Conservation (phyloP, 2,113 vertebrate species). For the Eulacestoma nigropectus region DNA sequence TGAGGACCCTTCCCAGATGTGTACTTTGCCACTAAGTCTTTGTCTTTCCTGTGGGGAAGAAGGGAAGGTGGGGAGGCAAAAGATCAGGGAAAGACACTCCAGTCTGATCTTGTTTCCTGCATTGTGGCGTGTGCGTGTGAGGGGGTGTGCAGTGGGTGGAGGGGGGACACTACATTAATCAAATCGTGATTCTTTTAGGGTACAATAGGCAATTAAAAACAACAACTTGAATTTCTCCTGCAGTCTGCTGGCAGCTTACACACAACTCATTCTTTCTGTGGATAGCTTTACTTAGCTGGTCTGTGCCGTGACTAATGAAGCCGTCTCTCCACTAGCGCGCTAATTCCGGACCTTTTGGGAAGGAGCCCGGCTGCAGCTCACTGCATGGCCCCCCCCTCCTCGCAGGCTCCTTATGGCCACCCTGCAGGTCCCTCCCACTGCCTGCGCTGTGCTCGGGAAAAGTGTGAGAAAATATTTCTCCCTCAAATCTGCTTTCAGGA, state of each 20-base stretch:
- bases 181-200: background rate
- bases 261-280: background rate
- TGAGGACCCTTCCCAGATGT: background rate
- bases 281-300: slow-evolving; percentile 6
- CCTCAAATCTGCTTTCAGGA: background rate
- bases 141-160: rapidly evolving
- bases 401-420: slow-evolving; percentile 17
- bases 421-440: slow-evolving; percentile 45
- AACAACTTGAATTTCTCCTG: background rate
- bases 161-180: background rate
- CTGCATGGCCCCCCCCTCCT: background rate
- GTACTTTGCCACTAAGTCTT: background rate
- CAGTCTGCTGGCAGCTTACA: background rate
- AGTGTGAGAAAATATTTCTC: slow-evolving; percentile 36
- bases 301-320: slow-evolving; percentile 25
- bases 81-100: background rate
- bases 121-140: background rate
- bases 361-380: background rate
- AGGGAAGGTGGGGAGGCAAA: background rate
- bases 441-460: background rate
- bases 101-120: background rate
- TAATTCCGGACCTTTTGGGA: slow-evolving; percentile 43
- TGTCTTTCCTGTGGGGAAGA: background rate
- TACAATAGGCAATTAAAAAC: background rate
- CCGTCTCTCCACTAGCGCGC: background rate